Evolutionary conservation across 2,797 vertebrate genomes (phyloP).

Genomic region (Betta splendens): DNA sequence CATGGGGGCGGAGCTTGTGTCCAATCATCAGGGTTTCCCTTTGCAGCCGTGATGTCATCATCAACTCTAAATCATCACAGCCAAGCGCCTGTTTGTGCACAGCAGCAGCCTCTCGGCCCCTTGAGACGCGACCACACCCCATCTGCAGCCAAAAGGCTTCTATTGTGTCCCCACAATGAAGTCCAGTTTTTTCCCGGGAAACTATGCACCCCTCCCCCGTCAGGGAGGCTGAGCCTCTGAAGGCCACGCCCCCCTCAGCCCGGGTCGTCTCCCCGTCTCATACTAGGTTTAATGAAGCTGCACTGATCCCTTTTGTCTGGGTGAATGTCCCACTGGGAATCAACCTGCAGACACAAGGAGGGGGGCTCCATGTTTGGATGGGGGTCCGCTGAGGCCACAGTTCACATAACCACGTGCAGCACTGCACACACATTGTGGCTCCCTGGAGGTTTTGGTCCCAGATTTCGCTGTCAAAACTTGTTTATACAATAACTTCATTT

Average conservation of each 20-base stretch:
- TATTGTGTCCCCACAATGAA: conserved; percentile 69
- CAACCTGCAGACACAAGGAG: conserved; percentile 61
- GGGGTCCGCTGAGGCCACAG: conserved; percentile 58
- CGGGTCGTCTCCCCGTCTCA: conserved; percentile 45
- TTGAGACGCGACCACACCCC: conserved; percentile 49
- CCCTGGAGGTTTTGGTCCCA: background rate
- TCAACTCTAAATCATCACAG: conserved; percentile 22
- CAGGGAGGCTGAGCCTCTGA: conserved; percentile 47
- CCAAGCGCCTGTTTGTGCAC: conserved; percentile 38
- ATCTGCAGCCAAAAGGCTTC: conserved; percentile 55
- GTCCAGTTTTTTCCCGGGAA: conserved; percentile 74
- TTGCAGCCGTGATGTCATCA: background rate
- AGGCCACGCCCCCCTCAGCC: conserved; percentile 30
- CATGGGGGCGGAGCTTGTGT: too few relatives aligned
- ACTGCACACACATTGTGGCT: conserved; percentile 38
- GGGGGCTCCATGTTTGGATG: conserved; percentile 55
- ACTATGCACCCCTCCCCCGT: conserved; percentile 54
- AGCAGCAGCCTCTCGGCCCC: conserved; percentile 27
- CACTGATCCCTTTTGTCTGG: conserved; percentile 78
- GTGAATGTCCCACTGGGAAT: conserved; percentile 73
- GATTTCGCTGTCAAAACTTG: background rate
- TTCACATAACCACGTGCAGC: conserved; percentile 62
- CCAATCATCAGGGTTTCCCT: background rate
- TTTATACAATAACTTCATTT: conserved; percentile 4
- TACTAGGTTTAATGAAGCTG: conserved; percentile 78